Base-by-base conservation (phyloP, 2,888 invertebrate genomes). In the Nemurella pictetii region DNA sequence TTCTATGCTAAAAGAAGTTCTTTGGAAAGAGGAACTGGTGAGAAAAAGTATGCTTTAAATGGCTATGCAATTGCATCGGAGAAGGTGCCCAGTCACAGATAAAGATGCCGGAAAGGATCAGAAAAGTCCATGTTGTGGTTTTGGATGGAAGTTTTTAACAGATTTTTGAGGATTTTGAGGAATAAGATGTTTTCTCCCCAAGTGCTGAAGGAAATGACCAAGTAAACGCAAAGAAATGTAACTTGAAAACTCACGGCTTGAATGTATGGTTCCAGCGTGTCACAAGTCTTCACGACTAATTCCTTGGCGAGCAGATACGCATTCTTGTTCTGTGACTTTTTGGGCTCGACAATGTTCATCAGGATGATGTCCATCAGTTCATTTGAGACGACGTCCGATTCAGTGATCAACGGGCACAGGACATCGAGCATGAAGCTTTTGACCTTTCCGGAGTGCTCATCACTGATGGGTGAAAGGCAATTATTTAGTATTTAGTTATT, bases 391-490 rank as follows among this genome's bases (percentile, higher is more conserved):
- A 96, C 95, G 90, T 99, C 99, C 7, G 98, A 97, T 91, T 99
- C 99, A 28, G 97, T 96, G 88, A 99, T 97, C 75, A 99, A 92
- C 0, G 99, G 98, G 88, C 96, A 96, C 87, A 99, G 93, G 84
- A 99, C 97, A 90, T 99, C 99, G 89, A 99, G 91, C 96, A 99
- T 98, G 90, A 99, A 98, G 86, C 96, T 97, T 89, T 98, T 98
- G 81, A 99, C 98, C 91, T 98, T 97, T 20, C 95, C 94, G 12
- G 98, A 98, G 91, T 99, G 99, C 89, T 98, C 98, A 90, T 97
- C 98, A 90, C 97, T 97, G 90, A 87, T 85, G 84, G 25, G 25
- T 74, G 74, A 15, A 74, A 74, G 12, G 4, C 5, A 29, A 25
- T 36, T 29, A 20, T 26, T 0, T 1, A 82, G 9, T 12, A 15